phyloP scores from a whole-genome alignment of 1,140 invertebrate species.

The Adoxophyes honmai region DNA sequence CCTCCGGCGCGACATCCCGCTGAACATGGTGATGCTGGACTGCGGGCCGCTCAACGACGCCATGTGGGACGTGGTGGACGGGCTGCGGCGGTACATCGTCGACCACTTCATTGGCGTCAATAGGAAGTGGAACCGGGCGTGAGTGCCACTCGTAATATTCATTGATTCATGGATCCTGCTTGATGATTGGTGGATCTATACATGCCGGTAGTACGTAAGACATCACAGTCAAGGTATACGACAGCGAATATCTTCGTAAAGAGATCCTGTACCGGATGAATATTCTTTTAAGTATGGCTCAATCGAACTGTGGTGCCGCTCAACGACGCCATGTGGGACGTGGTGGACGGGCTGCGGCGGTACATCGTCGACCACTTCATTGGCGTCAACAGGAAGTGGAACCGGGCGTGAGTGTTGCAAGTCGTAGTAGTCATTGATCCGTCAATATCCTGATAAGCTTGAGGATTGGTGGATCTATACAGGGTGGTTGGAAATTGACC shows the following conservation, averaged over 20 bases:
- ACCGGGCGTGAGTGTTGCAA: constrained; percentile 81
- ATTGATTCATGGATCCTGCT: no score
- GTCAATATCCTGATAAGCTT: no score
- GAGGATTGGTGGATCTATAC: no score
- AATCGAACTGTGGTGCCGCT: constrained; percentile 85
- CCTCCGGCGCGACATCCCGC: constrained; percentile 82
- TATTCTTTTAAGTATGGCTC: constrained; percentile 86
- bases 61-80: constrained; percentile 82
- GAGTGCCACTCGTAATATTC: constrained; percentile 39
- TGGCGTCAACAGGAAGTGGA: constrained; percentile 86
- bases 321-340: constrained; percentile 85
- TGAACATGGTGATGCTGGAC: constrained; percentile 88
- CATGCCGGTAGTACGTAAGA: no score
- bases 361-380: constrained; percentile 87
- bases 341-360: constrained; percentile 82
- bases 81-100: constrained; percentile 84
- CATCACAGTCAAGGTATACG: constrained; percentile 81
- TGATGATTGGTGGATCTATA: no score
- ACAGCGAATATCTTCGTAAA: constrained; percentile 82
- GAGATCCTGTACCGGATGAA: constrained; percentile 83
- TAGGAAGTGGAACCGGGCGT: constrained; percentile 85
- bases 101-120: constrained; percentile 88
- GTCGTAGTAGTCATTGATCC: not conserved
- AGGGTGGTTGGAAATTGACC: no score
- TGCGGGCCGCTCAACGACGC: constrained; percentile 85